A percentile compares a stretch with the other conserved stretches of the same genome.
phyloP scores from a whole-genome alignment of 2,888 invertebrate species.

The Xestobium rufovillosum region DNA sequence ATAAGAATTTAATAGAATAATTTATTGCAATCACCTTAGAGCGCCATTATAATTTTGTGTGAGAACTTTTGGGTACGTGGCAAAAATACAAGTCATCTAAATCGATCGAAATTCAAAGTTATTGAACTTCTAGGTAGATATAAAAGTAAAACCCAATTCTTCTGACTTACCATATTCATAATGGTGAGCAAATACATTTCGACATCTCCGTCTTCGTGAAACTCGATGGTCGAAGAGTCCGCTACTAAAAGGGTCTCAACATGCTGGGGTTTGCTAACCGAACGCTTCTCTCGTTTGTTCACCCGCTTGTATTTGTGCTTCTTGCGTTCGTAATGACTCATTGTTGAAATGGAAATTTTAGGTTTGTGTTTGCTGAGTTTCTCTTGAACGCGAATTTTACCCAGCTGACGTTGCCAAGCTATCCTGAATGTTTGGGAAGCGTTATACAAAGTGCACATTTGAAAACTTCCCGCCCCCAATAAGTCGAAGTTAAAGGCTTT shows the following conservation, averaged over 20 bases:
- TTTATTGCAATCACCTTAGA: too few relatives aligned
- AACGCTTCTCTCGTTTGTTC: conserved; percentile 43
- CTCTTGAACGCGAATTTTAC: conserved; percentile 46
- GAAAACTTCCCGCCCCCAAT: too few relatives aligned
- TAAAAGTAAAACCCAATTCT: too few relatives aligned
- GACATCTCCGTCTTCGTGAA: conserved; percentile 72
- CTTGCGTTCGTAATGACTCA: conserved; percentile 39
- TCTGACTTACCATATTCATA: conserved; percentile 85
- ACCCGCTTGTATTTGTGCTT: conserved; percentile 39
- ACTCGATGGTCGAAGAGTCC: conserved; percentile 79
- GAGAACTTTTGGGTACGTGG: too few relatives aligned
- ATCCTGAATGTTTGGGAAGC: conserved; percentile 38
- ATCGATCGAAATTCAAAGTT: too few relatives aligned
- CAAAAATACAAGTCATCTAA: too few relatives aligned
- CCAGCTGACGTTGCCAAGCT: conserved; percentile 53
- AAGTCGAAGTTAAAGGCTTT: too few relatives aligned
- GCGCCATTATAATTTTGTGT: too few relatives aligned
- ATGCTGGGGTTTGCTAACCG: conserved; percentile 67
- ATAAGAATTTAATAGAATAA: too few relatives aligned
- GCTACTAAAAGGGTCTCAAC: conserved; percentile 85
- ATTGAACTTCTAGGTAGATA: too few relatives aligned
- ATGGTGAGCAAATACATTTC: conserved; percentile 83
- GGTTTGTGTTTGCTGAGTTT: conserved; percentile 32
- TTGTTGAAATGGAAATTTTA: conserved; percentile 31
- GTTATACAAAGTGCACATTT: background rate